Evolutionary conservation across 2,888 invertebrate genomes (phyloP).

Genomic region (Andrena trimmerana): DNA sequence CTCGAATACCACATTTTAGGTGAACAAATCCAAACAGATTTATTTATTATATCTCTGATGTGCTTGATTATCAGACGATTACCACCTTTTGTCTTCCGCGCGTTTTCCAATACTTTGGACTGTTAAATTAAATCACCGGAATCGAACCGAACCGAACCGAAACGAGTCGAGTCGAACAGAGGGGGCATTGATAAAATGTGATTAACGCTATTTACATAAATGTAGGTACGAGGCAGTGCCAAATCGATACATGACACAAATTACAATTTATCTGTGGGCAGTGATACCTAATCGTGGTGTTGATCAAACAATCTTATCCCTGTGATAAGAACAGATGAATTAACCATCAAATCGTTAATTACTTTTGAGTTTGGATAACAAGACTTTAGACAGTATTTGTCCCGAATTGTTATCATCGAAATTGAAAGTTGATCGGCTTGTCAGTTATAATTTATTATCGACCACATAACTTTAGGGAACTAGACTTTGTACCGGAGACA

Average conservation of each 20-base stretch:
- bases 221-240: conserved; percentile 49
- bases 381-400: conserved; percentile 35
- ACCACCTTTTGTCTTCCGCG: conserved; percentile 1
- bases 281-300: conserved; percentile 59
- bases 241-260: conserved; percentile 69
- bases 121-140: conserved; percentile 13
- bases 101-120: conserved; percentile 29
- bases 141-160: background rate
- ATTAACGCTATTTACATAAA: conserved; percentile 66
- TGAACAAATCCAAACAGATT: background rate
- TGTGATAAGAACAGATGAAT: conserved; percentile 65
- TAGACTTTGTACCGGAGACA: conserved; percentile 19
- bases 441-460: conserved; percentile 47
- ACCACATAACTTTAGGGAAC: conserved; percentile 12
- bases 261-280: conserved; percentile 69
- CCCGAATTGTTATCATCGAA: conserved; percentile 41
- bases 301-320: conserved; percentile 70
- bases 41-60: conserved; percentile 29
- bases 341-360: conserved; percentile 72
- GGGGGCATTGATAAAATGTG: conserved; percentile 41
- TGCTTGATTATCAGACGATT: conserved; percentile 26
- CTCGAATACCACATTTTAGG: background rate
- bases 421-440: conserved; percentile 33
- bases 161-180: background rate
- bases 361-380: conserved; percentile 51